Evolutionary conservation across 2,888 invertebrate species (phyloP), one percentile per base, ranked within the genome.

Genomic region (Microchrysa polita): DNA sequence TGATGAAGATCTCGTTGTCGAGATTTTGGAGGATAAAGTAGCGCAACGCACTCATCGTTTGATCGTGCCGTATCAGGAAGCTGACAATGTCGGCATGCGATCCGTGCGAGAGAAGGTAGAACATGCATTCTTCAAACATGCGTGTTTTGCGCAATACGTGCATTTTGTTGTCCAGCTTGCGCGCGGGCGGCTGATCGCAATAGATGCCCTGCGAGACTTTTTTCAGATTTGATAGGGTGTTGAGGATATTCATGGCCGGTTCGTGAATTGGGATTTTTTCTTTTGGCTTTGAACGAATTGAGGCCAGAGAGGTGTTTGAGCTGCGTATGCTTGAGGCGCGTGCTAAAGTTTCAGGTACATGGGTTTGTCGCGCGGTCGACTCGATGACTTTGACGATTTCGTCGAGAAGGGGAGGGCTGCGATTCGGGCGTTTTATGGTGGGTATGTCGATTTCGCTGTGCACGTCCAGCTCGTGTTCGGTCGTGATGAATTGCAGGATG

Each of bases 41-140:
- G 72, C 87, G 86, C 9, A 94, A 85, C 9, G 93, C 92, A 69
- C 91, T 90, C 5, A 86, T 83, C 77, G 92, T 85, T 77, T 91
- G 90, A 14, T 90, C 89, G 78, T 94, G 91, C 74, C 90, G 90
- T 78, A 94, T 87, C 77, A 91, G 91, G 81, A 95, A 96, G 74
- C 90, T 89, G 71, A 95, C 87, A 72, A 93, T 88, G 10, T 91
- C 90, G 0, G 88, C 86, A 79, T 91, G 91, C 2, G 91, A 92
- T 0, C 95, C 96, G 80, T 95, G 96, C 74, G 89, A 91, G 2
- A 88, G 87, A 2, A 96, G 86, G 83, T 96, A 97, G 82, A 91
- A 93, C 1, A 94, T 83, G 79, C 93, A 94, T 84, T 96, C 96
- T 75, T 91, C 89, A 79, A 91, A 91, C 77, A 89, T 88, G 77